phyloP scores from a whole-genome alignment of 2,888 invertebrate genomes.

The Theretra japonica region DNA sequence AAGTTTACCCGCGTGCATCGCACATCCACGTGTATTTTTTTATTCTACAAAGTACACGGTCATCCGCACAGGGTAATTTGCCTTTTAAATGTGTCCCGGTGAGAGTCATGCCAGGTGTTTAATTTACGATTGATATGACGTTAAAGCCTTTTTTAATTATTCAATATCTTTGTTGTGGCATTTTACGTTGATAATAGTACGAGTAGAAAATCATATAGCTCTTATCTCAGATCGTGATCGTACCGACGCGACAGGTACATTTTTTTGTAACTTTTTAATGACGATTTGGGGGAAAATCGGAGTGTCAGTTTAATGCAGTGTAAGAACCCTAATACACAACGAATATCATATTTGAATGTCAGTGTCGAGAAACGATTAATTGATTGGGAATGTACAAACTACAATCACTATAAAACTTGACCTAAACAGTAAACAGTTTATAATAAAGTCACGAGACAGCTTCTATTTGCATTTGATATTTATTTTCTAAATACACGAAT shows the following conservation, averaged over 20 bases:
- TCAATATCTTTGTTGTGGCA: background rate
- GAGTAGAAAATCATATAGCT: background rate
- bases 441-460: background rate
- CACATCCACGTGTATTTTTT: background rate
- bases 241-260: background rate
- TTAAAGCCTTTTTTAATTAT: slow-evolving; percentile 7
- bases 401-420: background rate
- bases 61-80: slow-evolving; percentile 8
- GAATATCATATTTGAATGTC: background rate
- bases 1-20: background rate
- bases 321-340: background rate
- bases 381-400: background rate
- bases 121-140: slow-evolving; percentile 19
- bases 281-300: background rate
- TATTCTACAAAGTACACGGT: background rate
- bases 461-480: slow-evolving; percentile 19
- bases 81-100: background rate
- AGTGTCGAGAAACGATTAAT: background rate
- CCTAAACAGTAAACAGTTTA: background rate
- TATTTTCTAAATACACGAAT: slow-evolving; percentile 4
- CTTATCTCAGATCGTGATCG: background rate
- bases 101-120: slow-evolving; percentile 23
- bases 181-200: background rate
- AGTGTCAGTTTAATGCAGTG: background rate
- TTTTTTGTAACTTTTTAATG: background rate